phyloP scores from a whole-genome alignment of 2,797 vertebrate genomes.

The Etheostoma nigrum region DNA sequence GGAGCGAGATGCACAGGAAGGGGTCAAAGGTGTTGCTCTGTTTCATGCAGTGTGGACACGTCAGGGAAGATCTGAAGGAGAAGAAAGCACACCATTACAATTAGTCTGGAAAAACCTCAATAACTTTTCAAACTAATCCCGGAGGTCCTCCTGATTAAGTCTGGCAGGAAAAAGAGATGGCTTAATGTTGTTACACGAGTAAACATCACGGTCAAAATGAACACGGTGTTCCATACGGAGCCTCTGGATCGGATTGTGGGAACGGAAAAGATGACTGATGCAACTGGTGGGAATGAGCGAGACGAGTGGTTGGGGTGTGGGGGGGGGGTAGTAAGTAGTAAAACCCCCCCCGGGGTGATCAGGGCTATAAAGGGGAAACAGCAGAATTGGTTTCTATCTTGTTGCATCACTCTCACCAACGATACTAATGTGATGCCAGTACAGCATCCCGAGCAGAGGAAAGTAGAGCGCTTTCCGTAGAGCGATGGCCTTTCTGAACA shows the following conservation, averaged over 20 bases:
- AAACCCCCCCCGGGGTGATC: slow-evolving; percentile 31
- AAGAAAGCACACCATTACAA: slow-evolving; percentile 19
- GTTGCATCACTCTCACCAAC: slow-evolving; percentile 78
- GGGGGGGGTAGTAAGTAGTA: slow-evolving; percentile 34
- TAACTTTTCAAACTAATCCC: slow-evolving; percentile 29
- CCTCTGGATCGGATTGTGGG: slow-evolving; percentile 58
- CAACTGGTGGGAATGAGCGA: slow-evolving; percentile 52
- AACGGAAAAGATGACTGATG: slow-evolving; percentile 60
- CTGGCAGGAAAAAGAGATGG: slow-evolving; percentile 28
- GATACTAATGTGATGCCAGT: slow-evolving; percentile 34
- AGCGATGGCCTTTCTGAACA: slow-evolving; percentile 10
- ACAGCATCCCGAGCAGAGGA: slow-evolving; percentile 16
- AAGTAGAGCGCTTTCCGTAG: background rate
- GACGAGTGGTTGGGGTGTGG: slow-evolving; percentile 3
- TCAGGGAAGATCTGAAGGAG: slow-evolving; percentile 92
- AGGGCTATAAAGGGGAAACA: slow-evolving; percentile 39
- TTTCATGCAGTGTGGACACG: slow-evolving; percentile 95
- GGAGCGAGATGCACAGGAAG: slow-evolving; percentile 96
- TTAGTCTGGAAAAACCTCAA: slow-evolving; percentile 16
- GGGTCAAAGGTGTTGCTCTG: slow-evolving; percentile 99
- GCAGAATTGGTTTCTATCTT: slow-evolving; percentile 67
- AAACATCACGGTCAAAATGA: slow-evolving; percentile 30
- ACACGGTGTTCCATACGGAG: slow-evolving; percentile 24
- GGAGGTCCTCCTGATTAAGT: slow-evolving; percentile 30
- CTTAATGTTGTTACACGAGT: slow-evolving; percentile 48